Base-by-base conservation (phyloP, 1,140 invertebrate genomes). In the Dermatophagoides farinae region DNA sequence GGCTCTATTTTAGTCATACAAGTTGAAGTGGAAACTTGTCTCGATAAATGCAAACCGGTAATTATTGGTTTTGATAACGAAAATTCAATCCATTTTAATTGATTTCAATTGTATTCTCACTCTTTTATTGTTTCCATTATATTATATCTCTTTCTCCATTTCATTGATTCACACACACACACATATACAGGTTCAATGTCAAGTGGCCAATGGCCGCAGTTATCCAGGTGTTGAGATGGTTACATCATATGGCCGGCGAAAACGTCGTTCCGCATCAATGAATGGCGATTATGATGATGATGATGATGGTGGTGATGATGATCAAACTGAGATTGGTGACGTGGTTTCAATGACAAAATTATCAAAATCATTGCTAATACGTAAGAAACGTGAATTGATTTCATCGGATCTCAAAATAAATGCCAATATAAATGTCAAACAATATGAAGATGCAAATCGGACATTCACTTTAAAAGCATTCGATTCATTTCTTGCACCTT, bases 11-110 rank as follows among this genome's bases (percentile, higher is more conserved):
- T 68, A 11, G 59, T 64, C n/a, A 40, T 68, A 8, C 66, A 68
- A 55, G 67, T 65, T 1, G 67, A 68, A 60, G 66, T 68, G 1
- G 66, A 68, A 60, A 67, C 66, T 12, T 68, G 67, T 55, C 41
- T 65, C 6, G 65, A 68, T 20, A 57, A 58, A 22, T 68, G 67
- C 39, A 57, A 61, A 60, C 67, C 67, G 12, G 67, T 68, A 63
- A 63, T 55, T 46, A 49, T 18, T 43, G 43, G 18, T 40, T 40
- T n/a, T 11, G 16, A 9, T 6, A 41, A 52, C 31, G 23, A 61
- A 16, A 40, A 43, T 18, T 18, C 22, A 43, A 43, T 22, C 18
- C 31, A 50, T 53, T 12, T n/a, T n/a, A n/a, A n/a, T n/a, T n/a
- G n/a, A 50, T 53, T 2, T 31, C 31, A 31, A 31, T 31, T 31